Evolutionary conservation across 1,140 invertebrate species (phyloP).

Genomic region (Melitaea cinxia): DNA sequence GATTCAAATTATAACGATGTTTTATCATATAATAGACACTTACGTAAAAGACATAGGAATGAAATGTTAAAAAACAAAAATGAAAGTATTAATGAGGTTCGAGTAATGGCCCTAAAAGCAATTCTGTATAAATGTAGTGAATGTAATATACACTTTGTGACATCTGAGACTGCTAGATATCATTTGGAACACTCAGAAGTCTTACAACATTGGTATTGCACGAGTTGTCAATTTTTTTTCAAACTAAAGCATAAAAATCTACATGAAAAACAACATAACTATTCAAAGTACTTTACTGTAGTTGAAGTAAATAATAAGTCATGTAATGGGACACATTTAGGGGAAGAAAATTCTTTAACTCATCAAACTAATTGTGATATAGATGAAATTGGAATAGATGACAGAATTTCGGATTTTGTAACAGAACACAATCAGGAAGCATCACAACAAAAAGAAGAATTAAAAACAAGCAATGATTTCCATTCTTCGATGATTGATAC

Average conservation of each 20-base stretch:
- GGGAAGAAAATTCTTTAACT: not conserved
- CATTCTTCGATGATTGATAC: not conserved
- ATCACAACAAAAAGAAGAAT: not conserved
- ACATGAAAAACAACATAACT: conserved; percentile 56
- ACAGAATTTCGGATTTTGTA: not conserved
- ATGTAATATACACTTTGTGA: conserved; percentile 60
- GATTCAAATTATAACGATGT: conserved; percentile 24
- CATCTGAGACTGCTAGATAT: conserved; percentile 43
- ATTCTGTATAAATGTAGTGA: conserved; percentile 53
- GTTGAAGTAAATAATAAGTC: conserved; percentile 37
- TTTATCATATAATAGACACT: conserved; percentile 48
- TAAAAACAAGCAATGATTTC: not conserved
- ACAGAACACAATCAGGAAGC: not conserved
- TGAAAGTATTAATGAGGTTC: not conserved
- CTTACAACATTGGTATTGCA: conserved; percentile 57
- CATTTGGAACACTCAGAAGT: conserved; percentile 52
- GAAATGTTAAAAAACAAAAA: conserved; percentile 17
- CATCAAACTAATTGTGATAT: not conserved
- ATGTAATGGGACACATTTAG: conserved; percentile 38
- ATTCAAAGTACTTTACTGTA: conserved; percentile 43
- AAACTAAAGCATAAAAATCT: conserved; percentile 48
- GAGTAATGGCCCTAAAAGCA: conserved; percentile 40
- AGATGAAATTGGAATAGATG: conserved; percentile 23
- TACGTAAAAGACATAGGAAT: conserved; percentile 41
- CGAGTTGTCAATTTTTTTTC: conserved; percentile 49